phyloP scores from a whole-genome alignment of 2,113 vertebrate genomes.

The Numenius arquata region DNA sequence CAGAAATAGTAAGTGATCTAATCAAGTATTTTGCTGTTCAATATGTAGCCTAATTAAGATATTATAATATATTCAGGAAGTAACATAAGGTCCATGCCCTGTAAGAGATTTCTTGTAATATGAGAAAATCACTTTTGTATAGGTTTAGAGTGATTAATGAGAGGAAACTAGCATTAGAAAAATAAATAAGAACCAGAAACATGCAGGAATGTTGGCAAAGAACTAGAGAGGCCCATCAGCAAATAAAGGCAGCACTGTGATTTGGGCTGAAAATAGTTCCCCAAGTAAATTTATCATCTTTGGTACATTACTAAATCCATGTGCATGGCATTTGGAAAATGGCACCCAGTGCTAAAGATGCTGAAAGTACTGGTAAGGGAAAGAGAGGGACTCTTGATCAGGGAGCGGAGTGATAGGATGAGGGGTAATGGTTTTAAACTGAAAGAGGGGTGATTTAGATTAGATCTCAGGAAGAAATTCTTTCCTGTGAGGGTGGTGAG shows the following conservation, averaged over 20 bases:
- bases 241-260: constrained; percentile 29
- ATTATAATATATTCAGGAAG: constrained; percentile 2
- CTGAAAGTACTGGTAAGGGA: neutral
- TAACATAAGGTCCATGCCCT: neutral
- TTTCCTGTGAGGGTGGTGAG: neutral
- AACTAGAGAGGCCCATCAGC: neutral
- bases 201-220: constrained; percentile 31
- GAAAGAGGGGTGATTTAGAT: neutral
- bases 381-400: neutral
- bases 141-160: constrained; percentile 19
- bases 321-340: neutral
- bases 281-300: constrained; percentile 22
- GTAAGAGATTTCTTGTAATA: neutral
- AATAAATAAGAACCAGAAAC: constrained; percentile 39
- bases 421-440: neutral
- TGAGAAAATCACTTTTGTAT: constrained; percentile 16
- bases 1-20: constrained; percentile 35
- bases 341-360: neutral
- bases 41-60: neutral
- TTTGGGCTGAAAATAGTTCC: constrained; percentile 29
- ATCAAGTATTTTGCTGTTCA: constrained; percentile 25
- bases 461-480: neutral
- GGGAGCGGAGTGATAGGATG: neutral
- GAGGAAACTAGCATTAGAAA: constrained; percentile 28
- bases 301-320: neutral